Conservation (phyloP, 2,113 vertebrate genomes). For the Poeciliopsis turrubarensis region DNA sequence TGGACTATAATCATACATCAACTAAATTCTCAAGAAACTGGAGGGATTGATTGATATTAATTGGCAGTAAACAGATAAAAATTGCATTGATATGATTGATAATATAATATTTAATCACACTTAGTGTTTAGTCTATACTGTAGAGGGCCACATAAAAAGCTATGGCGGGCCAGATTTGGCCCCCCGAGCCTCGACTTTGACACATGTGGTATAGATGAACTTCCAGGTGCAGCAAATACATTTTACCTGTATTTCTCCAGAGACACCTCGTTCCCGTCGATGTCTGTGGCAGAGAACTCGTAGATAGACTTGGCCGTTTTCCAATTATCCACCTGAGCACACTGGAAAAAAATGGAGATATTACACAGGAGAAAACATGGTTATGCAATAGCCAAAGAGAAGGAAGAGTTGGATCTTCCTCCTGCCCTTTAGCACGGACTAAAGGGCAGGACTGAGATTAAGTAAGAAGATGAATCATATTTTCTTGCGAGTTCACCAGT, state of each 20-base stretch:
- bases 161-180: too few species aligned
- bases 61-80: too few species aligned
- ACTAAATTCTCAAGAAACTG: too few species aligned
- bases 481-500: not conserved
- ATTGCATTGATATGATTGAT: too few species aligned
- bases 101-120: too few species aligned
- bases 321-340: conserved; percentile 86
- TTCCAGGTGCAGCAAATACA: not conserved
- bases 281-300: conserved; percentile 89
- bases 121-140: too few species aligned
- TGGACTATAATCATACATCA: too few species aligned
- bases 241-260: conserved; percentile 90
- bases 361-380: accelerated
- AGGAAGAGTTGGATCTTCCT: not conserved
- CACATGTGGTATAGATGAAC: not conserved
- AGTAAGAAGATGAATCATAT: not conserved
- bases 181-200: too few species aligned
- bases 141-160: too few species aligned
- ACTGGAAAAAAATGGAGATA: conserved; percentile 71
- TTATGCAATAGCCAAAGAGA: not conserved
- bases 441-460: not conserved
- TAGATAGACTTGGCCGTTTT: conserved; percentile 86
- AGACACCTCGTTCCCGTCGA: conserved; percentile 86
- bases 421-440: too few species aligned
- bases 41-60: too few species aligned